Evolutionary conservation across 2,888 invertebrate genomes (phyloP).

Genomic region (Pandemis cinnamomeana): DNA sequence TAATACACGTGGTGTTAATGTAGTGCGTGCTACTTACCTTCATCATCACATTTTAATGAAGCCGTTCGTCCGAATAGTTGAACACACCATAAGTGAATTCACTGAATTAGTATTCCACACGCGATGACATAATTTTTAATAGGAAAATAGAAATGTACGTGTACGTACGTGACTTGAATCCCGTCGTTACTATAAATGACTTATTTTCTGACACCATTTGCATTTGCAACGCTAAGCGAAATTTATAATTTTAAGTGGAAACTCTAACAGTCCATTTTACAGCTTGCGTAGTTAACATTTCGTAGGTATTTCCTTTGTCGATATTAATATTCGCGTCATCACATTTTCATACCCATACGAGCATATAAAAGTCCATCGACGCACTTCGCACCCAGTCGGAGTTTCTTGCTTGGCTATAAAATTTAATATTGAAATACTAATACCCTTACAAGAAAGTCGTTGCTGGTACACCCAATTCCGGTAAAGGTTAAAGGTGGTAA

Average conservation of each 20-base stretch:
- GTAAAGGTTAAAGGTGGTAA: not conserved
- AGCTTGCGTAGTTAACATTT: not conserved
- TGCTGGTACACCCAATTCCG: not conserved
- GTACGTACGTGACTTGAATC: constrained; percentile 38
- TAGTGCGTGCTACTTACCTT: not conserved
- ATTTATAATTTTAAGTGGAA: not conserved
- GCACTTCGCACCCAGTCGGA: constrained; percentile 2
- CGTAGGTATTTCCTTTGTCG: not conserved
- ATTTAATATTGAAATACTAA: constrained; percentile 1
- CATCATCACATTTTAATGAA: constrained; percentile 22
- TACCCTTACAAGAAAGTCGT: not conserved
- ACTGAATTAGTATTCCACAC: constrained; percentile 41
- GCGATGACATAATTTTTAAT: constrained; percentile 41
- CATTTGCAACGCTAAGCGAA: constrained; percentile 15
- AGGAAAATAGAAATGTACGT: constrained; percentile 41
- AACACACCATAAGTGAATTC: constrained; percentile 36
- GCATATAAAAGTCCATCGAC: not conserved
- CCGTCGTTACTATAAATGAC: constrained; percentile 16
- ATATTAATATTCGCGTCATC: not conserved
- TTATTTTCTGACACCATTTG: constrained; percentile 27
- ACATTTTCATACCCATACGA: not conserved
- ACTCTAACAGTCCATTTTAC: not conserved
- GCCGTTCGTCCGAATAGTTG: constrained; percentile 12
- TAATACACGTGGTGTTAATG: not conserved
- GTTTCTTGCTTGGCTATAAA: not conserved